Percentiles rank a stretch among this genome's conserved stretches.
Evolutionary conservation across 2,113 vertebrate species (phyloP).

Genomic region (Galbula dea): DNA sequence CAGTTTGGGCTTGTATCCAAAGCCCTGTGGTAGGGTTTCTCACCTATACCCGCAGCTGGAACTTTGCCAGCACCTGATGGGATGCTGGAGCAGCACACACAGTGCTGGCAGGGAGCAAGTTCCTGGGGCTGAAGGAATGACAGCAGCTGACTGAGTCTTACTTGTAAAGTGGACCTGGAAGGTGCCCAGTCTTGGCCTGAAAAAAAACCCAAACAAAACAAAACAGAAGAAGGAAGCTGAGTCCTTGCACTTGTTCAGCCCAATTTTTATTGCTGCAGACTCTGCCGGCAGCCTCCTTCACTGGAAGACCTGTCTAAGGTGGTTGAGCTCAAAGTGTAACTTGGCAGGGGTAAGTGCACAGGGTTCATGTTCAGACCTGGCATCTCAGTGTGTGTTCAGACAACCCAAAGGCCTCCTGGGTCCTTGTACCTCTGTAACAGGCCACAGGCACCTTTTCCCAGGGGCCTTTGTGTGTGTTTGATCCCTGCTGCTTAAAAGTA

Average conservation of each 20-base stretch:
- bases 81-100: neutral
- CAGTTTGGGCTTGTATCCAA: neutral
- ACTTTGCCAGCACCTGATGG: neutral
- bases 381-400: neutral
- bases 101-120: neutral
- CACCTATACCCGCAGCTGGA: neutral
- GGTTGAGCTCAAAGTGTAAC: neutral
- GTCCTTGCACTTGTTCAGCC: neutral
- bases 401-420: neutral
- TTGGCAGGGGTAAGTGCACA: neutral
- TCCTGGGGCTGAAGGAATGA: neutral
- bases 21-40: neutral
- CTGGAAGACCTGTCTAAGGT: neutral
- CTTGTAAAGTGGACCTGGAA: neutral
- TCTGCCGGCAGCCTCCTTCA: neutral
- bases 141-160: rapidly evolving
- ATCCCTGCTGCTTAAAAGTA: neutral
- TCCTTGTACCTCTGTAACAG: neutral
- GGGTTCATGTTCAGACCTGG: neutral
- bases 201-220: no score
- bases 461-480: neutral
- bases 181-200: neutral
- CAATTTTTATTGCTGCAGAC: neutral
- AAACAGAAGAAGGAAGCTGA: neutral
- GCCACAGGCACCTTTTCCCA: neutral